Evolutionary conservation across 2,113 vertebrate genomes (phyloP), one percentile per base, ranked within the genome.

Genomic region (Eulacestoma nigropectus): DNA sequence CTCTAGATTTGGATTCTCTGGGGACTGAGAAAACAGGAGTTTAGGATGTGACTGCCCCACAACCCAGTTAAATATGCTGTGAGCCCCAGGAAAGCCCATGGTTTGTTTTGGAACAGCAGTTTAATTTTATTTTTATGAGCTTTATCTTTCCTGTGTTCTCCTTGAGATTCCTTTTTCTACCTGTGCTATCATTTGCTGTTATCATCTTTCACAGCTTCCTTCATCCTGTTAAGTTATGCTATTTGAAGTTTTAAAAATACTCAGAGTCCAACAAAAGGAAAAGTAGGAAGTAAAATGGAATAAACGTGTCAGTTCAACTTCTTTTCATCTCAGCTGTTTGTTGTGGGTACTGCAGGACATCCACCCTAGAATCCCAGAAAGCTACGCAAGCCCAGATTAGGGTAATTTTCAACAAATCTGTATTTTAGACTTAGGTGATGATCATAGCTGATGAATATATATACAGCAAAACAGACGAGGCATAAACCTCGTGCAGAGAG

Each of bases 41-140:
- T 63, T 42, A n/a, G 59, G 47, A 35, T 73, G 39, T 63, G 53
- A 33, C 26, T 53, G 76, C 59, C 49, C 13, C 32, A 33, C 17
- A 84, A 11, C 16, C 13, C 37, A 62, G 29, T 27, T 41, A 64
- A 85, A 55, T 27, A 25, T 4, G 3, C 46, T 0, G 0, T 30
- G 60, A 85, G 44, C 22, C 41, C 33, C 44, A 73, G 69, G 42
- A 49, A 32, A 57, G n/a, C 11, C 39, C 39, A n/a, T 7, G 26
- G 32, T 63, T 88, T 77, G 39, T 49, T 81, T 60, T 81, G 11
- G 23, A 92, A 25, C 2, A 7, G 12, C 2, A 8, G 11, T 20
- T 87, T 72, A 0, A 47, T 83, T 76, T 84, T 19, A 25, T 62
- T 70, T 81, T 77, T 47, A 49, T 86, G 42, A 39, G 17, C 73